Base-by-base conservation (phyloP, 1,140 invertebrate species). In the Orchesella cincta region DNA sequence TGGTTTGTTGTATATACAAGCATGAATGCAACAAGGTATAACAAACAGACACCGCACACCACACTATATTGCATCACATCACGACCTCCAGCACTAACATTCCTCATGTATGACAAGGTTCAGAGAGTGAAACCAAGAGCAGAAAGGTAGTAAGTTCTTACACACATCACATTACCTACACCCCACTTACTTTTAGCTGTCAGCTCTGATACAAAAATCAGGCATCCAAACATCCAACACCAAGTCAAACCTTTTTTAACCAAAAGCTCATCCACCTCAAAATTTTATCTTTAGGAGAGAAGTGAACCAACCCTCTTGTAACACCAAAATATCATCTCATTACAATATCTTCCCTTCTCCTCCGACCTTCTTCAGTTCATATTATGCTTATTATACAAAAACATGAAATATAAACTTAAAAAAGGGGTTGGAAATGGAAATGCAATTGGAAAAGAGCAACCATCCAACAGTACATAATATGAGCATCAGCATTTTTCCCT, bases 311-410 rank as follows among this genome's bases (percentile, higher is more conserved):
- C 62, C 62, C 62, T 33, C 31, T 67, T 67, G 62, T 67, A 67
- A 31, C 62, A 67, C 62, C 62, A 31, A 67, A 67, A 67, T n/a
- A 67, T 67, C 62, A 67, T 67, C 62, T 67, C 62, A 67, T 67
- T 67, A 67, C 23, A 23, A 8, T 23, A 46, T 46, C 5, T 46
- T 8, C n/a, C 18, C 39, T 46, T 18, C 39, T 57, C 54, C 26
- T 57, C 54, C 5, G 12, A n/a, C 54, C 54, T n/a, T 57, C 26
- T 57, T 18, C 54, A 57, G 54, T 20, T 46, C 39, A 46, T 57
- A 57, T 57, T 5, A 57, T 23, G n/a, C 23, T 57, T 57, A 8
- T 18, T 18, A 46, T 46, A 8, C 39, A 46, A 46, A 18, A 46
- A 18, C 39, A 46, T 8, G 8, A 16, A 57, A 57, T 57, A 23